Base-by-base conservation (phyloP, 2,888 invertebrate genomes). In the Eristalis intricaria region DNA sequence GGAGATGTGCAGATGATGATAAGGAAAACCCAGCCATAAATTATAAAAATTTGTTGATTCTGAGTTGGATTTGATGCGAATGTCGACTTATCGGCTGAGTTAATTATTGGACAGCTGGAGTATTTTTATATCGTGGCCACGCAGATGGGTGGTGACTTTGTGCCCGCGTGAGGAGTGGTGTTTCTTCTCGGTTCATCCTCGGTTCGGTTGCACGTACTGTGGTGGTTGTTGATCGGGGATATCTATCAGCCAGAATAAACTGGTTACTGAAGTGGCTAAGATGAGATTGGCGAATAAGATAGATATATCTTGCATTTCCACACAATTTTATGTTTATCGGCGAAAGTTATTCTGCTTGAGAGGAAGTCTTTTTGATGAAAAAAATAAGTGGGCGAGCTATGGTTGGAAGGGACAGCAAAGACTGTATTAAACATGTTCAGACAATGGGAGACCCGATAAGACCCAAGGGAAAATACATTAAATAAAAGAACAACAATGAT, bases 1-100 rank as follows among this genome's bases (percentile, higher is more conserved):
- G n/a, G 13, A 56, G 63, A 78, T 70, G 35, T 64, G 64, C 56
- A 78, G 69, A 78, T 64, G 26, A 26, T 29, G 77, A 70, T 78
- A 29, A 68, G 69, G 7, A 38, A 63, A 69, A 32, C 61, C 60
- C 50, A 63, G 43, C 61, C 22, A 61, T 43, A 8, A 69, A 58
- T 71, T 60, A 60, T 23, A 71, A 61, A 71, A 19, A 19, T 50
- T 50, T 8, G 50, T 61, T 63, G 50, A 13, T 73, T 64, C 43
- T 29, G 15, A 23, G 58, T 61, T 50, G 60, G 56, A 50, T 65
- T 74, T 23, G 40, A 50, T 73, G 29, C 22, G 43, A 64, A 63
- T 63, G 32, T 15, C 7, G n/a, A 29, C 32, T 38, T 74, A 56
- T 65, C 75, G 65, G 26, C 23, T 65, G 75, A 75, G 65, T 75